These are phyloP conservation scores for Panthera uncia DNA, from an alignment of 2,113 vertebrate species.

Conservation along the genomic window DNA sequence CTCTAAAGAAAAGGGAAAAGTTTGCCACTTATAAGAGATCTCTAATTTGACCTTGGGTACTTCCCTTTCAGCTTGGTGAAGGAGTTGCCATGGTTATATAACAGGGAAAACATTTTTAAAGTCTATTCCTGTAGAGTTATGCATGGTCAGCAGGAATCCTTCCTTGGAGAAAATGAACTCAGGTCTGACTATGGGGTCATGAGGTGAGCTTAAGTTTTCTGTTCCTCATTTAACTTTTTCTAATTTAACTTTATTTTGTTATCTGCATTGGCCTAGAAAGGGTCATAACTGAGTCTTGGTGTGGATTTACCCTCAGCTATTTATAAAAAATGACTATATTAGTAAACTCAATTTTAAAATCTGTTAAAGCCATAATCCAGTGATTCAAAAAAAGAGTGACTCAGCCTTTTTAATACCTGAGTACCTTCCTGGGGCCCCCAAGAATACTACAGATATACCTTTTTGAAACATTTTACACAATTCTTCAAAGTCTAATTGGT, in stretches of 20 bases:
- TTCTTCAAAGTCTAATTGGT: not conserved
- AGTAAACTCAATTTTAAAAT: conserved; percentile 2
- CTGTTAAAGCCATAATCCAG: not conserved
- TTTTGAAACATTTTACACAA: not conserved
- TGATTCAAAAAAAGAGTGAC: not conserved
- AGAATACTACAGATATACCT: not conserved
- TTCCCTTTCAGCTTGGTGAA: not conserved
- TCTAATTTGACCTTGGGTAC: not conserved
- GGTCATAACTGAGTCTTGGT: not conserved
- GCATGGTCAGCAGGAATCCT: not conserved
- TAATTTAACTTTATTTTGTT: conserved; percentile 8
- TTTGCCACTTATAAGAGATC: not conserved
- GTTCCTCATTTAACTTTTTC: not conserved
- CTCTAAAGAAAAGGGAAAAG: conserved; percentile 24
- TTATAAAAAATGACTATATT: not conserved
- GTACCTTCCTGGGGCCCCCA: not conserved
- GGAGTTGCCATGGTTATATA: not conserved
- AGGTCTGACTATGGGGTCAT: not conserved
- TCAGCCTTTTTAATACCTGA: not conserved
- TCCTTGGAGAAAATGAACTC: conserved; percentile 10
- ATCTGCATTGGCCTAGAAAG: not conserved
- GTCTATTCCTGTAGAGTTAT: not conserved
- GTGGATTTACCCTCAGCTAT: not conserved
- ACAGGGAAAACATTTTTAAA: not conserved
- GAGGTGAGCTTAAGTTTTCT: not conserved